Base-by-base conservation (phyloP, 2,888 invertebrate genomes). In the Cremastobaeus sp. region DNA sequence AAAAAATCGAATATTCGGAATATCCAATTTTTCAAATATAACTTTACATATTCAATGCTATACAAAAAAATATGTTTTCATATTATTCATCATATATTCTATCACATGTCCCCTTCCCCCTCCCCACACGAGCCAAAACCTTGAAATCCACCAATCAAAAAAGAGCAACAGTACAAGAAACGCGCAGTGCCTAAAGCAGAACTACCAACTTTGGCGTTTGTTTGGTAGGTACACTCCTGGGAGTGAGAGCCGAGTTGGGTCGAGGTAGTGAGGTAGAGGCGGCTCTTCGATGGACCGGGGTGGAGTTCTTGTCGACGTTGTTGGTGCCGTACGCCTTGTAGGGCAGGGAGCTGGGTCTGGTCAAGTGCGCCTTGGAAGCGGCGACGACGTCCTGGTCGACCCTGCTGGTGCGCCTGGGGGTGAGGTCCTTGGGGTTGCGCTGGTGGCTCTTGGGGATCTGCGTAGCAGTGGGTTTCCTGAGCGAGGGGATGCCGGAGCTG, bases 331-430 rank as follows among this genome's bases (percentile, higher is more conserved):
- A 78, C 4, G 68, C 60, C 20, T 78, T 78, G 86, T 93, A 93
- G 14, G 93, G 93, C 77, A 94, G 87, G 73, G 93, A 93, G 77
- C 93, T 91, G 0, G 93, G 93, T 64, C 93, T 86, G 9, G 90
- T 86, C 9, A 87, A 88, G 87, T 85, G 90, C 32, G 85, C 82
- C 80, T 84, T 86, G n/a, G 86, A 76, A 28, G 78, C 66, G 21
- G 88, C 64, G 80, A 88, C 78, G 75, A 88, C 83, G 76, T 89
- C 85, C 70, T 90, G 91, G 87, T 93, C 93, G 20, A 32, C 45
- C 12, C 65, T 52, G 73, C 93, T 93, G 35, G 92, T 90, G 69
- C 90, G 82, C 37, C 85, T 83, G 3, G 79, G 74, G 8, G 82
- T 78, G 11, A 82, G 74, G 6, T 85, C 84, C 66, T 84, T 86